Base-by-base conservation (phyloP, 2,888 invertebrate genomes). In the Lasioglossum malachurum region DNA sequence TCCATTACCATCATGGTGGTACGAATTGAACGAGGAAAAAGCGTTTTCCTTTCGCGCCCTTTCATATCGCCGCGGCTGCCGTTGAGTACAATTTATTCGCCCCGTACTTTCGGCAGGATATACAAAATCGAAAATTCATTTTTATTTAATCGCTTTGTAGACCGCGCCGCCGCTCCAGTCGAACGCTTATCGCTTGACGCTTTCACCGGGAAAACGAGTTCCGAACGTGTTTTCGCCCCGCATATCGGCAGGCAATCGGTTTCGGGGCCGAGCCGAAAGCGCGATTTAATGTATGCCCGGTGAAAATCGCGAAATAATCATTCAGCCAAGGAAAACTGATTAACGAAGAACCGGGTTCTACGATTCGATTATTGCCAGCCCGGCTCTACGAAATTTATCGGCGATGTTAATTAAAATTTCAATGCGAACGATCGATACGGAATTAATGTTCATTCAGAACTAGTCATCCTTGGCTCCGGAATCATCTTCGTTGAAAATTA, bases 1-100 rank as follows among this genome's bases (percentile, higher is more conserved):
- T 92, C 92, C 92, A 92, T 93, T 92, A 92, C 91, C 88, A 92
- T 92, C 90, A 93, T 31, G 88, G n/a, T 2, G 10, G 27, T 53
- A 73, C 91, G 88, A 90, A 88, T 88, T 84, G 80, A 90, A 91
- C 88, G 84, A 87, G 57, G 46, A 89, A 91, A 91, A 90, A 86
- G 82, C 83, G 88, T 89, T 87, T 90, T 90, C 87, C 88, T 91
- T 89, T 89, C 87, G 35, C 71, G 64, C 73, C 69, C 69, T 80
- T 86, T 87, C 78, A 60, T 78, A 75, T 31, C 41, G 44, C 46
- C 69, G 73, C 2, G n/a, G 73, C 53, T 27, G 31, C 73, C 67
- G 60, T 31, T 57, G 49, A 35, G 67, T 41, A 74, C 49, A 79
- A 82, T 86, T 75, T 82, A 82, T 86, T 78, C 82, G 71, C 44